Evolutionary conservation across 2,113 vertebrate species (phyloP).

Genomic region (Recurvirostra avosetta): DNA sequence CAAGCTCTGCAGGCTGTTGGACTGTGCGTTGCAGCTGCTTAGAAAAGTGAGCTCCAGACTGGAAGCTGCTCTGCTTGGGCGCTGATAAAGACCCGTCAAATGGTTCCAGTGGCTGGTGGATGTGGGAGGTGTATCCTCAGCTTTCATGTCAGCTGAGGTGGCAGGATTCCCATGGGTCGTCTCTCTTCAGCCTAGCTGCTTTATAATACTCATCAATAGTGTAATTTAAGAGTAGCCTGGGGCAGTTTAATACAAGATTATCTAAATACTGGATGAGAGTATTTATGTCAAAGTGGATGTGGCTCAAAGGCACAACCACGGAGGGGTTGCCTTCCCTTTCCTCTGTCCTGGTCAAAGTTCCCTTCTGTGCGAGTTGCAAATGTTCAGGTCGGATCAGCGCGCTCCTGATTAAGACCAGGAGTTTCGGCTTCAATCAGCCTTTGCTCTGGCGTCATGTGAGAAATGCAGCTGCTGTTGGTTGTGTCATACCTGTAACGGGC

Average conservation of each 20-base stretch:
- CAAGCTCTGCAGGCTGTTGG: neutral
- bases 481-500: neutral
- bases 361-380: neutral
- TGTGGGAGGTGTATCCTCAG: neutral
- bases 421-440: neutral
- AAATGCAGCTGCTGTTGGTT: neutral
- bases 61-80: neutral
- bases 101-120: neutral
- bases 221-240: neutral
- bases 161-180: neutral
- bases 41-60: neutral
- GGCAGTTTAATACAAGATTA: neutral
- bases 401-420: neutral
- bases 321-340: neutral
- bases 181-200: neutral
- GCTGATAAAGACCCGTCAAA: neutral
- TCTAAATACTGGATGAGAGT: neutral
- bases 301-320: neutral
- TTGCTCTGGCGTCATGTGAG: accelerated
- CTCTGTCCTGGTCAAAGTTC: neutral
- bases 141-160: neutral
- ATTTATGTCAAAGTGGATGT: neutral
- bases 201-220: neutral
- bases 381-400: neutral
- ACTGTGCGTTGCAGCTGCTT: neutral